Evolutionary conservation across 2,113 vertebrate species (phyloP).

Genomic region (Anoplopoma fimbria): DNA sequence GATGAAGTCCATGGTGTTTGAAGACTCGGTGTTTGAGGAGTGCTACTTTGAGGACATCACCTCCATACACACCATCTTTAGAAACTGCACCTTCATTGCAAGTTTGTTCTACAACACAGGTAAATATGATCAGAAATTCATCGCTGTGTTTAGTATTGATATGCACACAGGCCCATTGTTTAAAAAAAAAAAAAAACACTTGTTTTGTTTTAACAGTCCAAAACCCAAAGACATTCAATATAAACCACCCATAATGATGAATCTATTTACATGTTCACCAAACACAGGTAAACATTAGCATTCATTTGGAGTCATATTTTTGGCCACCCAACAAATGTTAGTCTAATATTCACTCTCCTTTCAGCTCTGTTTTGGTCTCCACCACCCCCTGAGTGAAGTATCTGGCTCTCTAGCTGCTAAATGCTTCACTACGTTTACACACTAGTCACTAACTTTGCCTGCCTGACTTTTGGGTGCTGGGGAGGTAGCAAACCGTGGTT

Average conservation of each 20-base stretch:
- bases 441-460: neutral
- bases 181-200: too few species aligned
- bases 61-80: conserved; percentile 96
- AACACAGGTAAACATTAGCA: neutral
- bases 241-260: neutral
- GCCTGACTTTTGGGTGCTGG: neutral
- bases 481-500: neutral
- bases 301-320: neutral
- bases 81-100: conserved; percentile 95
- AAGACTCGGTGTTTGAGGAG: conserved; percentile 95
- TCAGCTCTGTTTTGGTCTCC: neutral
- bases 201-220: too few species aligned
- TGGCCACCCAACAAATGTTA: neutral
- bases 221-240: too few species aligned
- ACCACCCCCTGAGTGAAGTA: neutral
- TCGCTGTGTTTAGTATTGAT: neutral
- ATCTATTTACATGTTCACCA: neutral
- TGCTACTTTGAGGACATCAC: conserved; percentile 98
- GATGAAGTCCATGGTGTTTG: conserved; percentile 96
- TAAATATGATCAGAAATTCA: conserved; percentile 53
- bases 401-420: neutral
- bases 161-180: neutral
- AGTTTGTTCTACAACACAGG: conserved; percentile 98
- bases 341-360: neutral
- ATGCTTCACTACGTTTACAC: neutral